These are phyloP conservation scores for Progne subis DNA, from an alignment of 2,113 vertebrate genomes.

Conservation along the genomic window DNA sequence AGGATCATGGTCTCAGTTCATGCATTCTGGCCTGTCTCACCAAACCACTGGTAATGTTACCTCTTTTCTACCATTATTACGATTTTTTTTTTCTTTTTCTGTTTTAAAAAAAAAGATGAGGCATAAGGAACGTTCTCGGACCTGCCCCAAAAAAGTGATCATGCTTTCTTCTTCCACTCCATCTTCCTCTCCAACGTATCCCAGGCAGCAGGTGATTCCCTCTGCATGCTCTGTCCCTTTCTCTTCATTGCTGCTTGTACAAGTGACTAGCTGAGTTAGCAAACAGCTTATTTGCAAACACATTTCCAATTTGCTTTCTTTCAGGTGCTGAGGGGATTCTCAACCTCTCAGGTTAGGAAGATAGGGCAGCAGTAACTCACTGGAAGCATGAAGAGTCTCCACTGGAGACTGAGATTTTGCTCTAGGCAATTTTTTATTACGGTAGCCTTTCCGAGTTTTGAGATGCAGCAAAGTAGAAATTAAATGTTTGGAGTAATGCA, in stretches of 20 bases:
- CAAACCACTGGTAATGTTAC: not conserved
- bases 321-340: not conserved
- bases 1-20: not conserved
- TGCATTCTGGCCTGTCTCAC: not conserved
- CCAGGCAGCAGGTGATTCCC: conserved; percentile 88
- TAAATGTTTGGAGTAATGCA: not conserved
- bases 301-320: not conserved
- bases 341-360: not conserved
- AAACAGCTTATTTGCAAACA: not conserved
- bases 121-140: conserved; percentile 82
- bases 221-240: conserved; percentile 71
- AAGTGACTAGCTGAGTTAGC: not conserved
- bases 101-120: conserved; percentile 83
- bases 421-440: not conserved
- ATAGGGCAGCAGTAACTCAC: not conserved
- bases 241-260: conserved; percentile 26
- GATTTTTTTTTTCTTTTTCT: conserved; percentile 43
- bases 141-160: conserved; percentile 99
- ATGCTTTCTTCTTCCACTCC: conserved; percentile 86
- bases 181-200: conserved; percentile 75
- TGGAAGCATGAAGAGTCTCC: not conserved
- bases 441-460: not conserved
- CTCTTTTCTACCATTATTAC: not conserved
- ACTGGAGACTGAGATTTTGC: not conserved
- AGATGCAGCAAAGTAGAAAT: not conserved